A percentile compares a stretch with the other conserved stretches of the same genome.
phyloP scores from a whole-genome alignment of 1,140 invertebrate genomes.

The Dendroctonus ponderosae region DNA sequence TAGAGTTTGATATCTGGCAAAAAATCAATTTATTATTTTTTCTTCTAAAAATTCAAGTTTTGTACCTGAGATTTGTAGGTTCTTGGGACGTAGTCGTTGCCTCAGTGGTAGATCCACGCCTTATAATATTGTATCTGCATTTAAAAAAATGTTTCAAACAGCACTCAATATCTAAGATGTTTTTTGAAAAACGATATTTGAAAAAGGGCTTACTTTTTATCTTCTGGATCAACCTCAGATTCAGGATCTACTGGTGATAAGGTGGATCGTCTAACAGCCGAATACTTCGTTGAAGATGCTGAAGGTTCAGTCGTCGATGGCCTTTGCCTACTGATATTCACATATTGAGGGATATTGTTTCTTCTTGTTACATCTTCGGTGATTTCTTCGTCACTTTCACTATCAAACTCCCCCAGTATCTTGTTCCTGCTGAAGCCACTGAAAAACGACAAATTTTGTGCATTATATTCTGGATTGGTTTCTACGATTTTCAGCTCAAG shows the following conservation, averaged over 20 bases:
- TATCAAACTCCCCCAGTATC: constrained; percentile 39
- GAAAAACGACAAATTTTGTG: constrained; percentile 7
- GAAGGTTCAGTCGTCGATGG: constrained; percentile 54
- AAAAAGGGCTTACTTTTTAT: background rate
- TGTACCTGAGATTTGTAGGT: too few relatives aligned
- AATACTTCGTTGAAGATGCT: constrained; percentile 39
- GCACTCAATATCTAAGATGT: too few relatives aligned
- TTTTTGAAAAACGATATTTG: too few relatives aligned
- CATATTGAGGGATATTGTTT: constrained; percentile 58
- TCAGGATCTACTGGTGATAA: constrained; percentile 9
- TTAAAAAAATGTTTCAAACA: background rate
- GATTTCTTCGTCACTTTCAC: constrained; percentile 43
- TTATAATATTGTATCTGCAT: constrained; percentile 53
- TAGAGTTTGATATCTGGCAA: constrained; percentile 34
- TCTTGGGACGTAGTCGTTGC: too few relatives aligned
- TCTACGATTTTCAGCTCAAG: too few relatives aligned
- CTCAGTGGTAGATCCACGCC: constrained; percentile 52
- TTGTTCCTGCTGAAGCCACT: constrained; percentile 38
- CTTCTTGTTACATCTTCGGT: constrained; percentile 45
- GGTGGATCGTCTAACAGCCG: constrained; percentile 33
- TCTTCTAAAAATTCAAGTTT: background rate
- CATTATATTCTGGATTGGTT: too few relatives aligned
- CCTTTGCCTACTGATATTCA: constrained; percentile 63
- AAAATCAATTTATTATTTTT: background rate
- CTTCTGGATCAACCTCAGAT: constrained; percentile 18